Base-by-base conservation (phyloP, 2,888 invertebrate genomes). In the Aporophyla lueneburgensis region DNA sequence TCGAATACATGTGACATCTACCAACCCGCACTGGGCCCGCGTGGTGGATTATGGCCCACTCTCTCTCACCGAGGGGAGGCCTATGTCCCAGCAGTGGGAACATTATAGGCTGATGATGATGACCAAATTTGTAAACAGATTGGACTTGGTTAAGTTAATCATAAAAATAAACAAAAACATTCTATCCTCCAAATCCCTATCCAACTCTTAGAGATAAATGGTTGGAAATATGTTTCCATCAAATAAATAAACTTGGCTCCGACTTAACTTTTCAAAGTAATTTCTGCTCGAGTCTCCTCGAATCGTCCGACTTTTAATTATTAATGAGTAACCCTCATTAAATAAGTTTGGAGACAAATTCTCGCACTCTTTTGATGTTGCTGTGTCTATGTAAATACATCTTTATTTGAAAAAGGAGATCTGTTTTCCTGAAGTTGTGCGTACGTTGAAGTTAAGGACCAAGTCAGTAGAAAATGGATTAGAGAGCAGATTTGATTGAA, bases 221-320 rank as follows among this genome's bases (percentile, higher is more conserved):
- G 63, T 71, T 86, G 46, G 40, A 83, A 84, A 84, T 79, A 70
- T 86, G 78, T 74, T 83, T 75, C 84, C 75, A 75, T 84, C 73
- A 56, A 78, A 86, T 86, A 84, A 84, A 84, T 75, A 84, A 84
- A 84, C 86, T 83, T 83, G 63, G 61, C 71, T 86, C 27, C 56
- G 58, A 62, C 76, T 69, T 72, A 81, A 82, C 84, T 86, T 86
- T 63, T 59, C 65, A 51, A 69, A 83, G 83, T 78, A 78, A 86
- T 83, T 86, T 83, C 78, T 70, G 70, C 69, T 61, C 63, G 83
- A 86, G 84, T 71, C 74, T 74, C 49, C 79, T 62, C 49, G 74
- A 80, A 86, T 86, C 83, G 82, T 81, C 83, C 21, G 86, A 88
- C 85, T 90, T 89, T 87, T 88, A 91, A 91, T 91, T 88, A 86